Percentiles rank a stretch among this genome's conserved stretches.
Evolutionary conservation across 2,888 invertebrate species (phyloP).

Genomic region (Micoletzkya japonica): DNA sequence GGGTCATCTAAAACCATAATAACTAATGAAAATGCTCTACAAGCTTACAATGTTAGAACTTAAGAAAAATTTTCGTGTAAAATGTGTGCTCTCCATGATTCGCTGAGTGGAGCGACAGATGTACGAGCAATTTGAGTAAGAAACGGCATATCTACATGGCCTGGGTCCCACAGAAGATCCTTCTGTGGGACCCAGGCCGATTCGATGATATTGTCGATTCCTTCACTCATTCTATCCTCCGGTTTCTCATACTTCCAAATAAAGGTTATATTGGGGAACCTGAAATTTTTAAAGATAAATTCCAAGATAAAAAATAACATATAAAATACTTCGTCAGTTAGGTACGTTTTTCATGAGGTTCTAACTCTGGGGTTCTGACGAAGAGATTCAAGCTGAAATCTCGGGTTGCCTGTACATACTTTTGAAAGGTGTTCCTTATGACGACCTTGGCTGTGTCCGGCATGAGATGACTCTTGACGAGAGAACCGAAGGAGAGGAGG

Average conservation of each 20-base stretch:
- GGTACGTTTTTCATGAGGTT: too few species aligned
- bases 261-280: conserved; percentile 15
- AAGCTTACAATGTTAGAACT: too few species aligned
- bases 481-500: too few species aligned
- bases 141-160: neutral
- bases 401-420: too few species aligned
- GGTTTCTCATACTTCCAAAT: conserved; percentile 24
- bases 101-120: neutral
- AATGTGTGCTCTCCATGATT: too few species aligned
- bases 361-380: too few species aligned
- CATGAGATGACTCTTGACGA: too few species aligned
- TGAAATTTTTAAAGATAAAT: neutral
- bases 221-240: neutral
- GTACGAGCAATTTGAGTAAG: neutral
- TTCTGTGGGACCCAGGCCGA: conserved; percentile 19
- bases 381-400: too few species aligned
- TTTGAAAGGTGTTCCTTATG: too few species aligned
- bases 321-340: neutral
- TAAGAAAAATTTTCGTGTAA: too few species aligned
- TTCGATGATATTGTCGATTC: conserved; percentile 10
- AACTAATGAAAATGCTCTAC: too few species aligned
- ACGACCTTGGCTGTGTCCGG: too few species aligned
- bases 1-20: conserved; percentile 18
- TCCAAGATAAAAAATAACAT: neutral
- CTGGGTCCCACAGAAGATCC: conserved; percentile 11